Percentiles rank a stretch among this genome's conserved stretches.
These are phyloP conservation scores for Chloroceryle aenea DNA, from an alignment of 2,113 vertebrate species.

Conservation along the genomic window DNA sequence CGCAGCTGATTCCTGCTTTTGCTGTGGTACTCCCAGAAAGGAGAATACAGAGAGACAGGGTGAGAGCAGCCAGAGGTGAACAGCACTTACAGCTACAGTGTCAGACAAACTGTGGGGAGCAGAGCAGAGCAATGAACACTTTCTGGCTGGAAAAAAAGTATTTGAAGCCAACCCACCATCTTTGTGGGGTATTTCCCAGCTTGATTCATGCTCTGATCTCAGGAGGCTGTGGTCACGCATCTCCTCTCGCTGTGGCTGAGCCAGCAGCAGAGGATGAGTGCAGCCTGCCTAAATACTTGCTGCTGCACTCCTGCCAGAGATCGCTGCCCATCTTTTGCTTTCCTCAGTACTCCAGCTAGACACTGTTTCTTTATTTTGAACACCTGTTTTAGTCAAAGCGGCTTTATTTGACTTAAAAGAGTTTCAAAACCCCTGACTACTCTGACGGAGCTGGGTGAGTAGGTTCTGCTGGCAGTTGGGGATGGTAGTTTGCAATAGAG, in stretches of 20 bases:
- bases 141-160: background rate
- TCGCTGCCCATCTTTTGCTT: background rate
- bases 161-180: background rate
- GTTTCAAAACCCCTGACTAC: background rate
- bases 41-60: background rate
- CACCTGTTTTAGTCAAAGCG: background rate
- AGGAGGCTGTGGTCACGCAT: constrained; percentile 1
- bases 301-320: background rate
- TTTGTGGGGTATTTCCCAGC: constrained; percentile 7
- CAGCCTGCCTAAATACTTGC: background rate
- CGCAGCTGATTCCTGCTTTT: background rate
- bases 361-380: background rate
- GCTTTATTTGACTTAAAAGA: background rate
- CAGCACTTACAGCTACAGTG: background rate
- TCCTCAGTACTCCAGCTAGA: background rate
- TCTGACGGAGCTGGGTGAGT: background rate
- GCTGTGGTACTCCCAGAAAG: background rate
- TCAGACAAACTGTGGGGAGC: background rate
- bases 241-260: background rate
- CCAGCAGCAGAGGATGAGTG: background rate
- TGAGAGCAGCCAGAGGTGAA: background rate
- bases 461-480: background rate
- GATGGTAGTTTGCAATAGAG: background rate
- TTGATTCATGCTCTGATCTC: background rate
- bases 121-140: background rate